Percentiles rank a stretch among this genome's conserved stretches.
Evolutionary conservation across 2,888 invertebrate species (phyloP).

Genomic region (Drosophila demipolita): DNA sequence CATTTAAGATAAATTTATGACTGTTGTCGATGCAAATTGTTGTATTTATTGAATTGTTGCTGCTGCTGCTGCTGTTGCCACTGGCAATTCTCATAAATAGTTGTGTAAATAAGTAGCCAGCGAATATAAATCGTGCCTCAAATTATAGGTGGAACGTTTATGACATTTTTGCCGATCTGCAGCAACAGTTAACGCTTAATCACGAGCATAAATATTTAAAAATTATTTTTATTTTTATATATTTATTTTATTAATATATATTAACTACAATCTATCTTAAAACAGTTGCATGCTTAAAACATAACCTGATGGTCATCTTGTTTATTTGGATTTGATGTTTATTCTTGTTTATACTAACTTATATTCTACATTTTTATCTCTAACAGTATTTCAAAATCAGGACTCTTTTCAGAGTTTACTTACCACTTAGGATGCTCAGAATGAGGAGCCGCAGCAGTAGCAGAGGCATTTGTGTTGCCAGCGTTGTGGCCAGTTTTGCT

Average conservation of each 20-base stretch:
- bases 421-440: conserved; percentile 55
- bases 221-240: conserved; percentile 9
- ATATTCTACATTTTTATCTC: neutral
- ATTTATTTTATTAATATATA: too few species aligned
- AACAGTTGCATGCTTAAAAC: neutral
- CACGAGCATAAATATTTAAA: conserved; percentile 67
- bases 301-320: neutral
- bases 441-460: conserved; percentile 41
- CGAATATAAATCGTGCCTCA: conserved; percentile 65
- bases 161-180: conserved; percentile 43
- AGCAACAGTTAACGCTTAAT: conserved; percentile 56
- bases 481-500: conserved; percentile 14
- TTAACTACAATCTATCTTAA: neutral
- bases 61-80: conserved; percentile 32
- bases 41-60: conserved; percentile 75
- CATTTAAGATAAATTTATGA: conserved; percentile 80
- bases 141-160: conserved; percentile 58
- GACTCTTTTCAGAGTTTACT: conserved; percentile 22
- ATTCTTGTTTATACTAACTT: neutral
- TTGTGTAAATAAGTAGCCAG: conserved; percentile 70
- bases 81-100: conserved; percentile 66
- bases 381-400: neutral
- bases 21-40: conserved; percentile 77
- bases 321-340: neutral
- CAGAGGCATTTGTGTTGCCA: conserved; percentile 6